Base-by-base conservation (phyloP, 2,888 invertebrate species). In the Drosophila lutescens region DNA sequence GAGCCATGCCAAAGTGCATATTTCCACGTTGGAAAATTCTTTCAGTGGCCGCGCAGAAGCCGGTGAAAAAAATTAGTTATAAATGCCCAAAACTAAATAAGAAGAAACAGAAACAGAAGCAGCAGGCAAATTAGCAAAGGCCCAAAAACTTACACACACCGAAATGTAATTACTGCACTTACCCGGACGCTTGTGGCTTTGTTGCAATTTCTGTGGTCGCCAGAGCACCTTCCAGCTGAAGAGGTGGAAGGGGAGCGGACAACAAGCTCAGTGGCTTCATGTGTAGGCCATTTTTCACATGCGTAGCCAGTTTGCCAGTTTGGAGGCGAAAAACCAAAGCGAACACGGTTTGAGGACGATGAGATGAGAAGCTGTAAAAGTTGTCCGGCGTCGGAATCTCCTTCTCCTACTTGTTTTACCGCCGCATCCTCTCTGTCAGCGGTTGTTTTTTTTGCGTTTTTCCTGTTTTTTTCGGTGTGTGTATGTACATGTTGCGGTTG, bases 401-500 rank as follows among this genome's bases (percentile, higher is more conserved):
- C 69, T 60, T 41, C 70, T 72, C 62, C 72, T 71, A 63, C 62
- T 63, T 63, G 62, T 63, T 63, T 63, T 63, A 49, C 69, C 66
- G 32, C 69, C 40, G 7, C 38, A 12, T 57, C 57, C 44, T 20
- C 61, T 30, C 51, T 38, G 23, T 38, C 46, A 51, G 43, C 59
- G 53, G 34, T 74, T 66, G 66, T 73, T 57, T 54, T 36, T 41
- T 0, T 1, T 0, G 5, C 5, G 5, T 26, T 26, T 26, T 26
- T 6, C 5, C 26, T 26, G 26, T 6, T 26, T 47, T 54, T 72
- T 47, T 65, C 40, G 46, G 65, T 46, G 60, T 73, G 70, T 72
- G 74, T 50, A 73, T 81, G 80, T 76, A 79, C 85, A 88, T 81
- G 88, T 87, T 89, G 88, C 84, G 88, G 88, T 87, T 89, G 89